Conservation (phyloP, 2,113 vertebrate genomes). For the Gobius niger region DNA sequence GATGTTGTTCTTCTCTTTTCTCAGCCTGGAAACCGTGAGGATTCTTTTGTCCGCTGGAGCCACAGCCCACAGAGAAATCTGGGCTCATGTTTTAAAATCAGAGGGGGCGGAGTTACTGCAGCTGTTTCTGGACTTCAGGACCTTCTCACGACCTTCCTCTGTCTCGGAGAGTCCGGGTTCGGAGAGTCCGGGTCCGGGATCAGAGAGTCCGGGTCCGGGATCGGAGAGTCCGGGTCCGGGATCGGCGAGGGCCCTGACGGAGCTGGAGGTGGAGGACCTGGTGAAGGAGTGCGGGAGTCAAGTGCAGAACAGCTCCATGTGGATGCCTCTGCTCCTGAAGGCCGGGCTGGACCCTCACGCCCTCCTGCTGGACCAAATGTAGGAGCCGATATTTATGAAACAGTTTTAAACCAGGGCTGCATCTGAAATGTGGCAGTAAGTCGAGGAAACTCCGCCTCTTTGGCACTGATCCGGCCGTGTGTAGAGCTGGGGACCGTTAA, state of each 20-base stretch:
- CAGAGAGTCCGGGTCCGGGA: too few species aligned
- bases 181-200: too few species aligned
- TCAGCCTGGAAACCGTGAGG: conserved; percentile 48
- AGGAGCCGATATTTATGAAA: conserved; percentile 44
- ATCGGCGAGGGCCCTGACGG: not conserved
- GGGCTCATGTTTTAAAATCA: conserved; percentile 46
- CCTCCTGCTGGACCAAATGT: conserved; percentile 80
- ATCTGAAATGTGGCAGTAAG: too few species aligned
- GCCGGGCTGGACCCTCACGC: conserved; percentile 84
- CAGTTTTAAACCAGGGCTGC: too few species aligned
- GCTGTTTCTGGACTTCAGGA: conserved; percentile 62
- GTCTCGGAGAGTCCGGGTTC: not conserved
- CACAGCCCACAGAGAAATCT: conserved; percentile 37
- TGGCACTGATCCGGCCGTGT: too few species aligned
- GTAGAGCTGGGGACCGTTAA: too few species aligned
- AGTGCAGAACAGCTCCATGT: conserved; percentile 62
- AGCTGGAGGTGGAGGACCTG: conserved; percentile 50
- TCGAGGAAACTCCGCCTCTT: too few species aligned
- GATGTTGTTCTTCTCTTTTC: conserved; percentile 9
- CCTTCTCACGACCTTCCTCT: conserved; percentile 27
- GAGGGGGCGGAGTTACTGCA: conserved; percentile 55
- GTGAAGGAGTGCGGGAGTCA: conserved; percentile 45
- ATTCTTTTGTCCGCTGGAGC: conserved; percentile 70
- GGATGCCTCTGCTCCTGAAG: conserved; percentile 86
- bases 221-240: too few species aligned